Evolutionary conservation across 2,797 vertebrate genomes (phyloP).

Genomic region (Malurus leucopterus): DNA sequence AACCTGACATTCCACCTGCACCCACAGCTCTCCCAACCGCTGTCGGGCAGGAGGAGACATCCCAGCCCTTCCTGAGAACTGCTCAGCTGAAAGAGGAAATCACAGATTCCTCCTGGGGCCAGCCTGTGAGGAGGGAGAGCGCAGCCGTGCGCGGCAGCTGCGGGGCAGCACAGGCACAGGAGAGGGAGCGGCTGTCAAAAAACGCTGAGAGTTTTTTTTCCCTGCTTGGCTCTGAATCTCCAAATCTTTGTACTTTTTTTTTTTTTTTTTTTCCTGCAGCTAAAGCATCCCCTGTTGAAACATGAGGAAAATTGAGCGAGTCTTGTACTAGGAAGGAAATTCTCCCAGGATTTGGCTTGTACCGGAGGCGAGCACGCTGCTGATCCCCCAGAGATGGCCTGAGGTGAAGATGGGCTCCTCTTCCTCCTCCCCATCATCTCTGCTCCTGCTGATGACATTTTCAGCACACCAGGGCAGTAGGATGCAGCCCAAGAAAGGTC

Average conservation of each 20-base stretch:
- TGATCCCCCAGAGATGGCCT: background rate
- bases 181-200: background rate
- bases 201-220: background rate
- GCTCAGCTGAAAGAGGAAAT: background rate
- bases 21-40: rapidly evolving
- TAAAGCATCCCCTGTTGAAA: background rate
- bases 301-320: rapidly evolving
- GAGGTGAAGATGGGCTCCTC: background rate
- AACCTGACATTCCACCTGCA: background rate
- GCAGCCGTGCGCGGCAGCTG: background rate
- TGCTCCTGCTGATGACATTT: background rate
- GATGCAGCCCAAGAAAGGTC: background rate
- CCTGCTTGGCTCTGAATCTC: background rate
- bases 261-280: background rate
- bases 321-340: background rate
- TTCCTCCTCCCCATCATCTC: background rate
- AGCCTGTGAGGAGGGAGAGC: background rate
- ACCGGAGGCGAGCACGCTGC: rapidly evolving
- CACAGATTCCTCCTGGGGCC: background rate
- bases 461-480: background rate
- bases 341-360: background rate
- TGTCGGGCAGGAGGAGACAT: background rate
- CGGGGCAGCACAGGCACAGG: constrained; percentile 14
- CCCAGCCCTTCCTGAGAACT: background rate
- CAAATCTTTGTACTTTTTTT: background rate